Conservation (phyloP, 1,140 invertebrate genomes). For the Tetramorium simillimum region DNA sequence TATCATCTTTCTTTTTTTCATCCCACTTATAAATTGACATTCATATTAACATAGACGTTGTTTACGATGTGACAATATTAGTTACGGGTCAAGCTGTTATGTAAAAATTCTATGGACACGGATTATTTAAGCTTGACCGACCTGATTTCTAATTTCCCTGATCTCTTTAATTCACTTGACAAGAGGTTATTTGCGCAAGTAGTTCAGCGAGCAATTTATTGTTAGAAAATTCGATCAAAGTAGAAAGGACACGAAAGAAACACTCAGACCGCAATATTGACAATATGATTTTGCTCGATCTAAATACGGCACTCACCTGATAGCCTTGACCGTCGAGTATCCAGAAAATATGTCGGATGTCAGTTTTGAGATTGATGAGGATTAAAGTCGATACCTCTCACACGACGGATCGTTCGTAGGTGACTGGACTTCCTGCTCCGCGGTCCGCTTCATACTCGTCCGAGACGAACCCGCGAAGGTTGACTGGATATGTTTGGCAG, state of each 20-base stretch:
- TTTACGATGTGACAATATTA: background rate
- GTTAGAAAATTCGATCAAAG: background rate
- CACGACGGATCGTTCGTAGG: constrained; percentile 64
- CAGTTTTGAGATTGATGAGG: constrained; percentile 15
- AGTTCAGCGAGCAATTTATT: background rate
- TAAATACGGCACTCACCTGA: constrained; percentile 39
- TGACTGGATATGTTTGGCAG: constrained; percentile 77
- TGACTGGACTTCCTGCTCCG: constrained; percentile 77
- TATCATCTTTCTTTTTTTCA: background rate
- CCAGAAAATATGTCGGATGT: constrained; percentile 21
- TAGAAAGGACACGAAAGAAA: background rate
- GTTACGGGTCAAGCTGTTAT: background rate
- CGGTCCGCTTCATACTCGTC: constrained; percentile 52
- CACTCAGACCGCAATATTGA: background rate
- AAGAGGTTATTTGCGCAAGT: constrained; percentile 14
- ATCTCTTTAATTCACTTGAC: background rate
- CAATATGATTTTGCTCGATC: background rate
- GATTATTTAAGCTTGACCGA: background rate
- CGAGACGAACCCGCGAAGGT: constrained; percentile 63
- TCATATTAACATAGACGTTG: background rate
- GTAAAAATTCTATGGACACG: background rate
- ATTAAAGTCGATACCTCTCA: constrained; percentile 59
- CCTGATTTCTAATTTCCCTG: background rate
- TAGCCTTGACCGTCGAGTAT: constrained; percentile 46
- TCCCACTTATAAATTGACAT: background rate